Percentiles rank a stretch among this genome's conserved stretches.
Conservation (phyloP, 2,797 vertebrate genomes). For the Botia almorhae region DNA sequence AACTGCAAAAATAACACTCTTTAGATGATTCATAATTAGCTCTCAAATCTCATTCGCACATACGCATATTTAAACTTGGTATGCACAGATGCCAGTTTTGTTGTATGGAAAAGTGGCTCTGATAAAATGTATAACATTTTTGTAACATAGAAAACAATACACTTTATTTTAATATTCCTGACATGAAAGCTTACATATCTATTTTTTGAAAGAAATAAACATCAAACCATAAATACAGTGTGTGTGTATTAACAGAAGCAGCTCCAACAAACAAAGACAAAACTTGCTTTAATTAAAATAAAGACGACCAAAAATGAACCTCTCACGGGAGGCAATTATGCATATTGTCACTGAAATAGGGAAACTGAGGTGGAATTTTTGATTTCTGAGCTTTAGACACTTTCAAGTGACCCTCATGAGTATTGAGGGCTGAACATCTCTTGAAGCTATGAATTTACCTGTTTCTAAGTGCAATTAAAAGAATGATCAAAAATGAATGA, state of each 20-base stretch:
- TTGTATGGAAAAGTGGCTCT: too few relatives aligned
- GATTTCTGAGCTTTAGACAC: constrained; percentile 18
- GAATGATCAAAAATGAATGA: background rate
- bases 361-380: constrained; percentile 55
- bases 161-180: background rate
- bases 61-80: background rate
- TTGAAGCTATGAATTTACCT: constrained; percentile 64
- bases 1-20: background rate
- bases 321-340: constrained; percentile 77
- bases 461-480: constrained; percentile 32
- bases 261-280: constrained; percentile 64
- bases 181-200: background rate
- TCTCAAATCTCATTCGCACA: background rate
- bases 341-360: constrained; percentile 66
- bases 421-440: constrained; percentile 47
- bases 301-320: constrained; percentile 61
- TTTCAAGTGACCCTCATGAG: constrained; percentile 64
- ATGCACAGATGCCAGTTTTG: background rate
- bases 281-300: constrained; percentile 71
- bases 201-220: too few relatives aligned
- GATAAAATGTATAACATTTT: background rate
- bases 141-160: background rate
- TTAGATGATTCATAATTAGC: constrained; percentile 15
- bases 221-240: too few relatives aligned
- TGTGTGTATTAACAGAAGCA: background rate